These are phyloP conservation scores for Pseudococcus longispinus DNA, from an alignment of 2,888 invertebrate genomes.

Conservation along the genomic window DNA sequence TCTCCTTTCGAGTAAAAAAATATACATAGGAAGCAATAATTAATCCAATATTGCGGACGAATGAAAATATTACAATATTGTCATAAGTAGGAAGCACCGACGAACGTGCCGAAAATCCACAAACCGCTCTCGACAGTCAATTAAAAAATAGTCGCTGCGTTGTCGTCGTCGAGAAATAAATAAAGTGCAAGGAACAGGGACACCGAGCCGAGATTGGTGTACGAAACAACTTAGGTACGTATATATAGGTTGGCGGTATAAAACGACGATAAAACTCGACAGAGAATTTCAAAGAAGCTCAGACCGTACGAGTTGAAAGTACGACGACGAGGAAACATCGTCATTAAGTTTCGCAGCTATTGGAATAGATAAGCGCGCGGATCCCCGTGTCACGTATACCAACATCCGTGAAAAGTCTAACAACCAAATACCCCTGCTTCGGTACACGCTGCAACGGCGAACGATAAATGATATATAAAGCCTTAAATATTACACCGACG, in stretches of 20 bases:
- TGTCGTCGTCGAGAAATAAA: too few species aligned
- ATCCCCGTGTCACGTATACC: slow-evolving; percentile 22
- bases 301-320: neutral
- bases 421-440: neutral
- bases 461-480: slow-evolving; percentile 19
- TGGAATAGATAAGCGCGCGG: slow-evolving; percentile 13
- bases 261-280: neutral
- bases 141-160: too few species aligned
- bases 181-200: too few species aligned
- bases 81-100: neutral
- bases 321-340: neutral
- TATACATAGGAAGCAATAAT: neutral
- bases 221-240: neutral
- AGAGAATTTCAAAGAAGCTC: neutral
- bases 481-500: neutral
- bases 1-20: too few species aligned
- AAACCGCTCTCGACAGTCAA: too few species aligned
- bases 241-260: neutral
- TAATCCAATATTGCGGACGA: neutral
- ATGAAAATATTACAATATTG: neutral
- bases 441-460: neutral
- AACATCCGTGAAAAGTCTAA: slow-evolving; percentile 22
- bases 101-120: too few species aligned
- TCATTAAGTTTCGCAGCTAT: slow-evolving; percentile 1
- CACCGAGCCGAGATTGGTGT: too few species aligned